phyloP scores from a whole-genome alignment of 2,888 invertebrate genomes.

The Tenthredo livida region DNA sequence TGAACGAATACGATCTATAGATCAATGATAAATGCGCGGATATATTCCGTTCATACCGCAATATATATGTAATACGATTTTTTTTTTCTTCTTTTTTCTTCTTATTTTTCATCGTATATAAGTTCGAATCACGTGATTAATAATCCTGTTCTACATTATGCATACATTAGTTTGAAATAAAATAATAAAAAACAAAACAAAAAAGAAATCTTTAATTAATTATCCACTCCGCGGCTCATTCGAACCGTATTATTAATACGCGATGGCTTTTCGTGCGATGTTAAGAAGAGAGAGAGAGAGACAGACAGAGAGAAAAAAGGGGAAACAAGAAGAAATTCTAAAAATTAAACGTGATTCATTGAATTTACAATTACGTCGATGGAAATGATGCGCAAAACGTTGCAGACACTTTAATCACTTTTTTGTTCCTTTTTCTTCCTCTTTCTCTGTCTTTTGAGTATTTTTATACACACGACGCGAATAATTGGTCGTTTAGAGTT shows the following conservation, averaged over 20 bases:
- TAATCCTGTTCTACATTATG: background rate
- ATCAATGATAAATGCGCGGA: conserved; percentile 27
- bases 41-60: background rate
- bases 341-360: background rate
- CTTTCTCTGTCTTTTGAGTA: background rate
- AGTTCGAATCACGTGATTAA: background rate
- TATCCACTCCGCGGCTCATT: background rate
- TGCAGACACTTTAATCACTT: background rate
- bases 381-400: background rate
- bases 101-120: too few species aligned
- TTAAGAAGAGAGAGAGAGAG: background rate
- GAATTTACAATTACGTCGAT: background rate
- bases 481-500: conserved; percentile 13
- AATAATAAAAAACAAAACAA: background rate
- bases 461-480: background rate
- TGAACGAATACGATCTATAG: conserved; percentile 16
- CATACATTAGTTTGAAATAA: too few species aligned
- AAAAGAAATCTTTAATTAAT: background rate
- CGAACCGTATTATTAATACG: background rate
- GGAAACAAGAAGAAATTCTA: background rate
- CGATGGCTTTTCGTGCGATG: background rate
- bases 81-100: background rate
- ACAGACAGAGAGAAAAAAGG: background rate
- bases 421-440: background rate
- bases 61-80: background rate